These are phyloP conservation scores for Pantala flavescens DNA, from an alignment of 1,140 invertebrate species.

Conservation along the genomic window DNA sequence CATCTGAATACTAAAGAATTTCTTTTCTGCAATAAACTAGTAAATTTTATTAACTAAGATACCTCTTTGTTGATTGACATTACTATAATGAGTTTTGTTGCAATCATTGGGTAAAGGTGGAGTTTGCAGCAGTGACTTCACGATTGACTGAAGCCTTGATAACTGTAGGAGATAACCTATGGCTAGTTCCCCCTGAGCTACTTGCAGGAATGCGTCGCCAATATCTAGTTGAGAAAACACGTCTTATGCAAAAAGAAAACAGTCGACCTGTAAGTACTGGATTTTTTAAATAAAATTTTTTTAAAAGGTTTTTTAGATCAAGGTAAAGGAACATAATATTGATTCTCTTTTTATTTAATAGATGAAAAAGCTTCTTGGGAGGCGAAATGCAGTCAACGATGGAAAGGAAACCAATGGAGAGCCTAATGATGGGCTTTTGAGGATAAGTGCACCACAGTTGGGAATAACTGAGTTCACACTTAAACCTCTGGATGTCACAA, in stretches of 20 bases:
- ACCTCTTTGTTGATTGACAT: too few species aligned
- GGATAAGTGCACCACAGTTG: constrained; percentile 38
- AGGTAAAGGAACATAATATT: too few species aligned
- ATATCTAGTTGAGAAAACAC: constrained; percentile 38
- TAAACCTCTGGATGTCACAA: constrained; percentile 36
- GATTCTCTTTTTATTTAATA: constrained; percentile 21
- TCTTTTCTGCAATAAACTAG: too few species aligned
- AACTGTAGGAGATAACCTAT: constrained; percentile 58
- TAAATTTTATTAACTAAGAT: too few species aligned
- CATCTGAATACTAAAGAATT: too few species aligned
- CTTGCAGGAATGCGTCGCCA: constrained; percentile 52
- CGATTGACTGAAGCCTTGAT: constrained; percentile 69
- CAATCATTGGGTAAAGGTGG: too few species aligned
- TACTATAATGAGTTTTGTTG: too few species aligned
- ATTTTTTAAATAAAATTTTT: too few species aligned
- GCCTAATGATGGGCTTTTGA: constrained; percentile 37
- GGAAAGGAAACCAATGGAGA: neutral
- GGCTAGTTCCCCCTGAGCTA: constrained; percentile 62
- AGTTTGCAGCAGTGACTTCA: constrained; percentile 70
- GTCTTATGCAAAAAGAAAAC: constrained; percentile 36
- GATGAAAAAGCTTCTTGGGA: constrained; percentile 34
- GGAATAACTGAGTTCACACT: constrained; percentile 31
- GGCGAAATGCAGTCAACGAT: constrained; percentile 28
- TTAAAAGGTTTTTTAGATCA: too few species aligned
- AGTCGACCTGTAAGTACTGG: constrained; percentile 31